Percentiles rank a stretch among this genome's conserved stretches.
These are phyloP conservation scores for Oophaga sylvatica DNA, from an alignment of 2,797 vertebrate genomes.

Conservation along the genomic window DNA sequence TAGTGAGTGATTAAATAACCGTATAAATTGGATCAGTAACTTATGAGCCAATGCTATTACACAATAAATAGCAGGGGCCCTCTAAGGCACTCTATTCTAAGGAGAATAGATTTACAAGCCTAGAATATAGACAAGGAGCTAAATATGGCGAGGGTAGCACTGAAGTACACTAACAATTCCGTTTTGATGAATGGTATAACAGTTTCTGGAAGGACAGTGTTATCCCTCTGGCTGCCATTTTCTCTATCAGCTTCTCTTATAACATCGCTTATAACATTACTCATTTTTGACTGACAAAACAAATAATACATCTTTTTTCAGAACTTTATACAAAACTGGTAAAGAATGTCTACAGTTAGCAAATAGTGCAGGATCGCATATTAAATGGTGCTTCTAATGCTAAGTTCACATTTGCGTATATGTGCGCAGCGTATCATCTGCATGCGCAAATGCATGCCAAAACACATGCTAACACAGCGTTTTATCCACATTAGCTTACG, in stretches of 20 bases:
- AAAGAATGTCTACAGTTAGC: too few relatives aligned
- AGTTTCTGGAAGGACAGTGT: not conserved
- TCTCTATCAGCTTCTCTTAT: not conserved
- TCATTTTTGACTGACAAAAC: not conserved
- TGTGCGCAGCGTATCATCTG: too few relatives aligned
- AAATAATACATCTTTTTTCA: not conserved
- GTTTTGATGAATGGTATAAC: slow-evolving; percentile 15
- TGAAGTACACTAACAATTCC: slow-evolving; percentile 16
- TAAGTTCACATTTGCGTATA: too few relatives aligned
- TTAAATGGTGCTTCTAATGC: too few relatives aligned
- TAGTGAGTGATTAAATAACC: not conserved
- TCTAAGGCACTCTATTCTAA: too few relatives aligned
- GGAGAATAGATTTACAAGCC: slow-evolving; percentile 15
- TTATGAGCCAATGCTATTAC: not conserved
- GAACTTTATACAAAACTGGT: too few relatives aligned
- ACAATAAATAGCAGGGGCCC: not conserved
- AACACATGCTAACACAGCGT: too few relatives aligned
- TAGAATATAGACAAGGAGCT: slow-evolving; percentile 4
- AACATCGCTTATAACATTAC: not conserved
- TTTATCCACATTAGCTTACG: too few relatives aligned
- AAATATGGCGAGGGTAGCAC: not conserved
- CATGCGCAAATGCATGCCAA: too few relatives aligned
- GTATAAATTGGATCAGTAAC: not conserved
- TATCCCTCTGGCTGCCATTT: not conserved
- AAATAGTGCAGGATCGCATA: too few relatives aligned